These are phyloP conservation scores for Columba janthina DNA, from an alignment of 2,113 vertebrate species.

Conservation along the genomic window DNA sequence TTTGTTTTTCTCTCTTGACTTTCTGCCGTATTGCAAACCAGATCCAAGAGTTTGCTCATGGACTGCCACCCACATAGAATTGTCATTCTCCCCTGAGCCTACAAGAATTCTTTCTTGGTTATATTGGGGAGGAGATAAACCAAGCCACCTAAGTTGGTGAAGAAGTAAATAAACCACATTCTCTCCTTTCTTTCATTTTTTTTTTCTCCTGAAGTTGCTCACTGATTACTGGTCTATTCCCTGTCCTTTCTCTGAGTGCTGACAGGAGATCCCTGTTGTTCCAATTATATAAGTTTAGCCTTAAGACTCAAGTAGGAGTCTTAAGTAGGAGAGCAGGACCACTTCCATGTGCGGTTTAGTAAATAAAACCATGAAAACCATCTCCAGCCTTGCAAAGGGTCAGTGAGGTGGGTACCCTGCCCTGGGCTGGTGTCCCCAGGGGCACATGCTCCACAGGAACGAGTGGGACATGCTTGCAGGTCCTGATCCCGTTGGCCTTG, in stretches of 20 bases:
- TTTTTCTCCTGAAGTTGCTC: neutral
- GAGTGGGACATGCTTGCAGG: neutral
- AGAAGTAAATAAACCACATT: neutral
- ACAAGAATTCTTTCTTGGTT: neutral
- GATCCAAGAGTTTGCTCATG: neutral
- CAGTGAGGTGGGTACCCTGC: neutral
- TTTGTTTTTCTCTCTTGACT: fast-evolving
- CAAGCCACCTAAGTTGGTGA: neutral
- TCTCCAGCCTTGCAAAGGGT: neutral
- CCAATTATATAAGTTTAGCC: neutral
- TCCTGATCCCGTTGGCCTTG: neutral
- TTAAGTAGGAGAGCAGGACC: neutral
- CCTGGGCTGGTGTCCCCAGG: neutral
- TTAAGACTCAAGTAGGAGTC: neutral
- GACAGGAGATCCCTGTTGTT: neutral
- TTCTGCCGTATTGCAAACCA: neutral
- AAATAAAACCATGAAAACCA: neutral
- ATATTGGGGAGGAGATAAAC: neutral
- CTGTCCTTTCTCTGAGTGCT: neutral
- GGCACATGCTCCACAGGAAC: neutral
- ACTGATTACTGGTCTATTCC: neutral
- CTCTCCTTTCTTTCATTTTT: neutral
- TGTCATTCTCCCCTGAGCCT: neutral
- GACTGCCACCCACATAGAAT: fast-evolving
- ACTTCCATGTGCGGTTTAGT: neutral